Evolutionary conservation across 2,113 vertebrate genomes (phyloP).

Genomic region (Callocephalon fimbriatum): DNA sequence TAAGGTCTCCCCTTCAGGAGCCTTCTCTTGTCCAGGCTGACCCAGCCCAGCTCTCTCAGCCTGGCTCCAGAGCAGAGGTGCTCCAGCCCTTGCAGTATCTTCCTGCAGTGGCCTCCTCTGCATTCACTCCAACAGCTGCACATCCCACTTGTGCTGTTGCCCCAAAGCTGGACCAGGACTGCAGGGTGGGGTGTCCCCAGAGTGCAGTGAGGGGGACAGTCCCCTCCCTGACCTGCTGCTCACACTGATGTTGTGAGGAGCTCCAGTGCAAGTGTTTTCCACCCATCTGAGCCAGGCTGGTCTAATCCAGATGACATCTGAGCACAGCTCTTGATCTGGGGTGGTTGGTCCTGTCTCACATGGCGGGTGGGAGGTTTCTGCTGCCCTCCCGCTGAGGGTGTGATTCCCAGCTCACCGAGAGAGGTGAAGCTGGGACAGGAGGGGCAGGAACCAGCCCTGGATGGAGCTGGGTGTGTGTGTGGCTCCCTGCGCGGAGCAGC

Average conservation of each 20-base stretch:
- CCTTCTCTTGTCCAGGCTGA: neutral
- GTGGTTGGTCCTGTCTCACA: neutral
- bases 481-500: neutral
- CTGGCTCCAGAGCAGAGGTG: neutral
- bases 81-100: neutral
- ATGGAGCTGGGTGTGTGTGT: neutral
- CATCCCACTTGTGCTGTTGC: neutral
- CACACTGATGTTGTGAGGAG: neutral
- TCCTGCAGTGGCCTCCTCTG: neutral
- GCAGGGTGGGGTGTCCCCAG: neutral
- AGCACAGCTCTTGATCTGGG: neutral
- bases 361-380: neutral
- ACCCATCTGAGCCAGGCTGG: neutral
- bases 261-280: neutral
- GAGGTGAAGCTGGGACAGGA: neutral
- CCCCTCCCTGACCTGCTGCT: neutral
- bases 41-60: neutral
- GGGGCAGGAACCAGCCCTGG: neutral
- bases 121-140: neutral
- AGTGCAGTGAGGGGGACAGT: neutral
- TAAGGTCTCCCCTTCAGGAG: accelerated
- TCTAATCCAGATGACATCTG: neutral
- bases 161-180: neutral
- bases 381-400: neutral
- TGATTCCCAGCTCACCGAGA: neutral